Evolutionary conservation across 2,888 invertebrate genomes (phyloP).

Genomic region (Nasonia oneida): DNA sequence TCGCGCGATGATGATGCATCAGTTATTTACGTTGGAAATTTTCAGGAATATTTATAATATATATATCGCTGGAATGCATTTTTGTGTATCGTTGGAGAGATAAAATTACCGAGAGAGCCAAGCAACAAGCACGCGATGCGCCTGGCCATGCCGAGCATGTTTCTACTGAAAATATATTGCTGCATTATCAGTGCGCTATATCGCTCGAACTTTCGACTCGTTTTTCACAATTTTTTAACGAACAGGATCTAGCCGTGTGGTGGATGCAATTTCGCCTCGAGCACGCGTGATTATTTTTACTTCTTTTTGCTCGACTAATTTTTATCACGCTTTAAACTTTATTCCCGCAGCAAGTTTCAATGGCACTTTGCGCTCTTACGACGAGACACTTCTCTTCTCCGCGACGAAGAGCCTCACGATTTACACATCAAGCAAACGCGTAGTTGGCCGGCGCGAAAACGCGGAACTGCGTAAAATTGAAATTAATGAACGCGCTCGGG

Average conservation of each 20-base stretch:
- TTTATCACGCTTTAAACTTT: background rate
- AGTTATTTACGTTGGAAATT: conserved; percentile 19
- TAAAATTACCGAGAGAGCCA: background rate
- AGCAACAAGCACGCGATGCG: background rate
- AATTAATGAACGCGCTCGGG: conserved; percentile 75
- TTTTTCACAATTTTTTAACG: background rate
- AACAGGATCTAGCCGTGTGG: too few species aligned
- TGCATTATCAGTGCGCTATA: background rate
- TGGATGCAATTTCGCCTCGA: background rate
- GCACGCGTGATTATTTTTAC: background rate
- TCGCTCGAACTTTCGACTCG: background rate
- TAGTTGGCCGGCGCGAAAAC: conserved; percentile 67
- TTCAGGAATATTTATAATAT: background rate
- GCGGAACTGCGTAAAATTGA: conserved; percentile 78
- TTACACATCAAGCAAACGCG: background rate
- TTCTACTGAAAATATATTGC: conserved; percentile 1
- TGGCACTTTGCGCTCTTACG: background rate
- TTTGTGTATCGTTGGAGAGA: background rate
- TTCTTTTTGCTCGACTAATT: background rate
- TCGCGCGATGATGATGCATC: conserved; percentile 39
- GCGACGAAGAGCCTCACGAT: background rate
- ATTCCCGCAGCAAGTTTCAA: background rate
- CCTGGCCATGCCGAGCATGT: background rate
- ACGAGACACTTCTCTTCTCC: background rate
- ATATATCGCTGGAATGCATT: background rate